These are phyloP conservation scores for Bursaphelenchus okinawaensis DNA, from an alignment of 2,888 invertebrate genomes.

Conservation along the genomic window DNA sequence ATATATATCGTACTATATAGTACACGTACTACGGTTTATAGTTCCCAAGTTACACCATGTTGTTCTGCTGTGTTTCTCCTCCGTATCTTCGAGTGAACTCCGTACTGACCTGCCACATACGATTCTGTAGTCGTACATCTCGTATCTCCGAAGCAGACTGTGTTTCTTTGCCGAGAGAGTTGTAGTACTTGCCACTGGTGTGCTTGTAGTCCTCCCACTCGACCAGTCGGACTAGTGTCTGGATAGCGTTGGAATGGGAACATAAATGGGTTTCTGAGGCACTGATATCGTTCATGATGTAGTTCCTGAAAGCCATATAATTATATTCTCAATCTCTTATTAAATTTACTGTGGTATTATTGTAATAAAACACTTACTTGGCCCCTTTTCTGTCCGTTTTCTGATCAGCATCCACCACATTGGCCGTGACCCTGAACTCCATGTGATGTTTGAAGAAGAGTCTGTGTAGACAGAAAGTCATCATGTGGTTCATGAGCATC, in stretches of 20 bases:
- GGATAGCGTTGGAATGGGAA: constrained; percentile 40
- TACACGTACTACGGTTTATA: too few species aligned
- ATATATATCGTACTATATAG: too few species aligned
- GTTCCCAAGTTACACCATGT: background rate
- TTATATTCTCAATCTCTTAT: background rate
- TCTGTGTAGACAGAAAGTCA: constrained; percentile 51
- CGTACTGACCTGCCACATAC: constrained; percentile 41
- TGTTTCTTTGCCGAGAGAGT: constrained; percentile 50
- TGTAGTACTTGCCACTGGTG: constrained; percentile 51
- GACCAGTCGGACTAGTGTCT: constrained; percentile 43
- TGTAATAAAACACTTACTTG: constrained; percentile 8
- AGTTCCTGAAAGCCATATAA: background rate
- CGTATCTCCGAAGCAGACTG: constrained; percentile 43
- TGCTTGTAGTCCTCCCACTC: constrained; percentile 24
- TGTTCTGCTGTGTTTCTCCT: background rate
- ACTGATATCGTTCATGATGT: constrained; percentile 6
- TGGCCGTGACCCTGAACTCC: constrained; percentile 28
- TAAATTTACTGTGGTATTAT: too few species aligned
- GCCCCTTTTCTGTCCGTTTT: constrained; percentile 17
- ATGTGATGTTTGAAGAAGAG: constrained; percentile 29
- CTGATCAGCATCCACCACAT: constrained; percentile 26
- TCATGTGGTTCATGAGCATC: constrained; percentile 55
- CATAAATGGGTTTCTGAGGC: constrained; percentile 34
- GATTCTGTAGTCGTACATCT: constrained; percentile 50
- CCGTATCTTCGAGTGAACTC: constrained; percentile 28